Base-by-base conservation (phyloP, 2,113 vertebrate species). In the Aviceda subcristata region DNA sequence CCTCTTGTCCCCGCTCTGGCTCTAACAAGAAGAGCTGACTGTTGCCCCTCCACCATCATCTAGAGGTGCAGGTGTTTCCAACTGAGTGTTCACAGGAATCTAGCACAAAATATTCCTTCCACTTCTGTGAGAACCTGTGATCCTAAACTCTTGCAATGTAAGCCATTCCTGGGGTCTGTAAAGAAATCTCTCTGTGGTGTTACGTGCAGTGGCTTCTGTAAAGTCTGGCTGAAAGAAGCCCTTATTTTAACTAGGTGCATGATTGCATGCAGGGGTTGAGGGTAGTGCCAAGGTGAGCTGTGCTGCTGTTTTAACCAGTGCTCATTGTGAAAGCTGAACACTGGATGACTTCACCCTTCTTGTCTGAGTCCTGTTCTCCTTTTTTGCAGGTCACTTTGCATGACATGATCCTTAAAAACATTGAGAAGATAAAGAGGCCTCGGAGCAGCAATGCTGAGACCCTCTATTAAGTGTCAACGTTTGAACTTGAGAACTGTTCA, bases 371-470 rank as follows among this genome's bases (percentile, higher is more conserved):
- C 27, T 41, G 21, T 41, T 90, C 38, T 89, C 60, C 66, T 39
- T 81, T 81, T 50, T 50, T 60, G 53, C 94, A 99, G 99, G 99
- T 99, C 97, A 99, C 99, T 91, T 98, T 99, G 98, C 99, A 99
- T 77, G 99, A 99, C 97, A 99, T 99, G 99, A 99, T 99, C 96
- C 98, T 99, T 98, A 99, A 99, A 98, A 99, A 99, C 97, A 99
- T 99, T 22, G 99, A 99, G 98, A 99, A 99, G 98, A 99, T 99
- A 98, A 99, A 99, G 98, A 99, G 99, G 98, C 99, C 99, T 94
- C 98, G 99, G 91, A 99, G 99, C 99, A 99, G 99, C 98, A 99
- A 99, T 69, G 98, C 99, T n/a, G 99, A 99, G 85, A 99, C 99
- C 34, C 98, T 99, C 95, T 99, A 99, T 98, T 99, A 99, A 98